Base-by-base conservation (phyloP, 2,113 vertebrate genomes). In the Aphyosemion australe region DNA sequence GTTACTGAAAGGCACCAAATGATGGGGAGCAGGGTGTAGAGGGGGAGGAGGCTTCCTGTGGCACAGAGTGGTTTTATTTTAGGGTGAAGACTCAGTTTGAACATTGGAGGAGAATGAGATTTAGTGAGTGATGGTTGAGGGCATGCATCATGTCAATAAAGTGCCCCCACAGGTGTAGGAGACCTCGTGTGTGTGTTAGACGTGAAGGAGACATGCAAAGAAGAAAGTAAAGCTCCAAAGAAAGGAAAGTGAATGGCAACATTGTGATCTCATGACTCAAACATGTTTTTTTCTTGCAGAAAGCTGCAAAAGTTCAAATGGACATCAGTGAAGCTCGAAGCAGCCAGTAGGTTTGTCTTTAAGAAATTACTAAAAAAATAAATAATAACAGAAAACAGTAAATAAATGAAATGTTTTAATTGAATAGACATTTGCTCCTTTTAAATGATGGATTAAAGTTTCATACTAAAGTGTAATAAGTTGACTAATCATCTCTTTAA, bases 331-430 rank as follows among this genome's bases (percentile, higher is more conserved):
- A 52, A 42, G 60, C 14, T 12, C 26, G n/a, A 19, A 63, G n/a
- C 54, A 10, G 21, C 19, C 49, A 31, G 26, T 65, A 82, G 78
- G 78, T 89, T 75, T 52, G 75, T 75, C 37, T 18, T 39, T 3
- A 53, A 16, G 26, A 43, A 18, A 26, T 26, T 26, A 26, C 26
- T 26, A 26, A 26, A 26, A 26, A 26, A 26, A 26, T 26, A 26
- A 26, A n/a, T n/a, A n/a, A n/a, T n/a, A n/a, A n/a, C n/a, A n/a
- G n/a, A n/a, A n/a, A n/a, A n/a, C n/a, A n/a, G n/a, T n/a, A 26
- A 26, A 4, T 26, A 26, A 26, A 26, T 5, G 26, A 26, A 26
- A 26, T 26, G 26, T 2, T 5, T 26, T 26, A n/a, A 26, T 26
- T 26, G 5, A 26, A 26, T 5, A 26, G 5, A 2, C 5, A 26